Percentiles rank a stretch among this genome's conserved stretches.
Conservation (phyloP, 35 echinoderm and acorn worm species). For the Apostichopus californicus region DNA sequence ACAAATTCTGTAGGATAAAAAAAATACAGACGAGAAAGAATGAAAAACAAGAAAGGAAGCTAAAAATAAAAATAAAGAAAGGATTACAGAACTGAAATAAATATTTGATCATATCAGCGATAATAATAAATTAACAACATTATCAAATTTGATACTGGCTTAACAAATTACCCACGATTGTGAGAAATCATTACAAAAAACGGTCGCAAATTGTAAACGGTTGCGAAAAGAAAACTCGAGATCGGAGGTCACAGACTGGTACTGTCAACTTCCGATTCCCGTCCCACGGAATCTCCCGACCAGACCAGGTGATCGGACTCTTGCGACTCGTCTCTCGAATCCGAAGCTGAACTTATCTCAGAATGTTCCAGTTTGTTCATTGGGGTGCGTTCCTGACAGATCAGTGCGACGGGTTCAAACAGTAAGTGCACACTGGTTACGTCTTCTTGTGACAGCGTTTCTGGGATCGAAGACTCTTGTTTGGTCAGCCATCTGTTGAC, state of each 20-base stretch:
- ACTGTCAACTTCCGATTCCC: neutral
- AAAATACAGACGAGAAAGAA: too few species aligned
- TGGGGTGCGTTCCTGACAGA: neutral
- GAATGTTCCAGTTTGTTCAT: neutral
- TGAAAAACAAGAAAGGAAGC: too few species aligned
- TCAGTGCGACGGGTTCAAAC: neutral
- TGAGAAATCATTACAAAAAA: too few species aligned
- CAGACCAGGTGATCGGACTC: neutral
- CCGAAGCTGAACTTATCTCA: neutral
- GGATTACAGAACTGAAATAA: too few species aligned
- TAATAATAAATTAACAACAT: too few species aligned
- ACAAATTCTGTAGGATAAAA: too few species aligned
- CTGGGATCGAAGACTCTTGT: neutral
- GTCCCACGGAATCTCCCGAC: neutral
- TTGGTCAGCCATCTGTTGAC: neutral
- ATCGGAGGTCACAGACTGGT: neutral
- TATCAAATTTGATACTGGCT: too few species aligned
- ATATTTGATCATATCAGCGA: too few species aligned
- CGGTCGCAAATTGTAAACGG: too few species aligned
- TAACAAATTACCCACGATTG: too few species aligned
- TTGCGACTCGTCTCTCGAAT: neutral
- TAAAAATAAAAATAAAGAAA: too few species aligned
- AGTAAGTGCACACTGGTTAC: neutral
- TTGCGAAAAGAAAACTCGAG: too few species aligned
- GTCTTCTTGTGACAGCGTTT: neutral